Conservation (phyloP, 1,140 invertebrate species). For the Schlechtendalia chinensis region DNA sequence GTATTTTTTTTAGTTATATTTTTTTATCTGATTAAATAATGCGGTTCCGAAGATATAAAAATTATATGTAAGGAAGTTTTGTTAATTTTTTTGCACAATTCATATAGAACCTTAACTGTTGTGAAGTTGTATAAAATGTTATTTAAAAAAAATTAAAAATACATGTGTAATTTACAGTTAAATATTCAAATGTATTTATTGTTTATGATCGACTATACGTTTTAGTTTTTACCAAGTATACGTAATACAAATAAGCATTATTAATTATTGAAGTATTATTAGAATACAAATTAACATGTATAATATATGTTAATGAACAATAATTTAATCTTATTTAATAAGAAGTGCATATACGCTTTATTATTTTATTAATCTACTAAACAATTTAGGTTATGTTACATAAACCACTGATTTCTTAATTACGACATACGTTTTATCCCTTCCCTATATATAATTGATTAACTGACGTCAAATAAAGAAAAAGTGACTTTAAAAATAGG, state of each 20-base stretch:
- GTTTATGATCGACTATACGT: neutral
- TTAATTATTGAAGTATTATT: too few relatives aligned
- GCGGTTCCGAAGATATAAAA: neutral
- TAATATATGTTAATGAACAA: neutral
- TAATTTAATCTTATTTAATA: conserved; percentile 9
- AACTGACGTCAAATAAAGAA: neutral
- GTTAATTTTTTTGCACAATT: too few relatives aligned
- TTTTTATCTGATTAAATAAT: neutral
- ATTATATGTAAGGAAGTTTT: neutral
- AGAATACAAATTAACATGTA: neutral
- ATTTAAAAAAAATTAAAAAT: neutral
- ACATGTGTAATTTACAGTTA: neutral
- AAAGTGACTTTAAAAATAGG: neutral
- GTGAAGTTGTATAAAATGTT: too few relatives aligned
- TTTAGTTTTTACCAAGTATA: neutral
- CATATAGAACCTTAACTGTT: too few relatives aligned
- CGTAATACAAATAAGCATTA: neutral
- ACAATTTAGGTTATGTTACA: neutral
- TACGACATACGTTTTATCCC: neutral
- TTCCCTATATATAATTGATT: neutral
- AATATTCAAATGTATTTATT: too few relatives aligned
- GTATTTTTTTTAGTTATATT: too few relatives aligned
- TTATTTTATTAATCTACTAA: conserved; percentile 3
- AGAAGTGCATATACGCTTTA: neutral
- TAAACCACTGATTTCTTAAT: neutral